Conservation (phyloP, 2,888 invertebrate species). For the Thera britannica region DNA sequence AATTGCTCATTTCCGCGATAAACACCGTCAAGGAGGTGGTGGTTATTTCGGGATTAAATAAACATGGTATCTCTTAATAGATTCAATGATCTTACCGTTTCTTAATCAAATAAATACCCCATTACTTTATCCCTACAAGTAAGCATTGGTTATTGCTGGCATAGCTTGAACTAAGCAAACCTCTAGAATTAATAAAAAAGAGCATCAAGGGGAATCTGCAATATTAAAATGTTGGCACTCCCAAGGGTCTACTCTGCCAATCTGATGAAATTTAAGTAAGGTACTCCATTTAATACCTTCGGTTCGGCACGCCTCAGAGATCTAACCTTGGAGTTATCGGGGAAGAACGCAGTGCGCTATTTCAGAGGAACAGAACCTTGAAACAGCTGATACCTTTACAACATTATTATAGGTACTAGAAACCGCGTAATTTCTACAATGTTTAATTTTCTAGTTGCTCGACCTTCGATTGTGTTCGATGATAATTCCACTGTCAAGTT, state of each 20-base stretch:
- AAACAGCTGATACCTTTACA: conserved; percentile 33
- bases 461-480: neutral
- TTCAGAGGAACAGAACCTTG: conserved; percentile 53
- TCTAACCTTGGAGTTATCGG: conserved; percentile 66
- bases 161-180: neutral
- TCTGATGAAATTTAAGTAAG: conserved; percentile 29
- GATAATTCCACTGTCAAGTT: neutral
- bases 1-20: conserved; percentile 11
- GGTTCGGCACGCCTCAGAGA: conserved; percentile 45
- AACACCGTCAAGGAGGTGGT: conserved; percentile 7
- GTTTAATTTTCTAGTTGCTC: neutral
- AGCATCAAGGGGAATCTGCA: conserved; percentile 1
- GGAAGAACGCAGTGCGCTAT: conserved; percentile 69
- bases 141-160: neutral
- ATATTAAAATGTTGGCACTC: conserved; percentile 13
- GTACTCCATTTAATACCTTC: conserved; percentile 27
- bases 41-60: neutral
- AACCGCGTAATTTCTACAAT: too few species aligned
- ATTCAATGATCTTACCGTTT: too few species aligned
- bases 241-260: conserved; percentile 21
- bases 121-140: too few species aligned
- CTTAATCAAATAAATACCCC: too few species aligned
- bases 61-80: too few species aligned
- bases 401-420: too few species aligned
- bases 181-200: too few species aligned